Evolutionary conservation across 2,797 vertebrate genomes (phyloP).

Genomic region (Fringilla coelebs): DNA sequence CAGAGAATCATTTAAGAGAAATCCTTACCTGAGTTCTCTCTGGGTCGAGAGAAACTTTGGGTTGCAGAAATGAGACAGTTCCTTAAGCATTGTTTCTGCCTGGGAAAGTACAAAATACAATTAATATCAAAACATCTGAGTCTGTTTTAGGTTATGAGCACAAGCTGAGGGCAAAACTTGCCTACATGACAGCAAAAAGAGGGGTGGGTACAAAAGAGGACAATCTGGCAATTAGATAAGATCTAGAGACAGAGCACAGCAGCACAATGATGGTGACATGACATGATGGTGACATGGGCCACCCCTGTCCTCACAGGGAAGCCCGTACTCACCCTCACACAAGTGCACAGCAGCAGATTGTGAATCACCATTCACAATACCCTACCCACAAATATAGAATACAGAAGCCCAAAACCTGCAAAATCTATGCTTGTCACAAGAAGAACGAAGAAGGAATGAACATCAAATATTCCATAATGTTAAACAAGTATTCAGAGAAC

Average conservation of each 20-base stretch:
- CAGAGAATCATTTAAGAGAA: neutral
- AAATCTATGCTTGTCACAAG: neutral
- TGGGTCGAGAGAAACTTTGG: rapidly evolving
- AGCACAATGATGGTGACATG: neutral
- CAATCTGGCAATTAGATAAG: neutral
- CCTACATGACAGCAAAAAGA: neutral
- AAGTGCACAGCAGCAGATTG: neutral
- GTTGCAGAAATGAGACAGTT: neutral
- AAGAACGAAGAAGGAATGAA: neutral
- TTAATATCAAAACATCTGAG: neutral
- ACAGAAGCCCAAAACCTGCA: neutral
- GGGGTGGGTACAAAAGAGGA: rapidly evolving
- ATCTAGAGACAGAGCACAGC: neutral
- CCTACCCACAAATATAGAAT: neutral
- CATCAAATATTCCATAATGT: neutral
- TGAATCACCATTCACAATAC: neutral
- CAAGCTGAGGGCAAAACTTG: neutral
- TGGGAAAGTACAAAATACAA: neutral
- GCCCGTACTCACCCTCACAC: neutral
- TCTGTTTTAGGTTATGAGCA: neutral
- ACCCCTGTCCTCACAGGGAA: neutral
- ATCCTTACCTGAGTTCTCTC: neutral
- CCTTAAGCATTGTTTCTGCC: neutral
- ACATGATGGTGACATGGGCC: neutral
- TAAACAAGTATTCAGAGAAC: neutral